A percentile compares a stretch with the other conserved stretches of the same genome.
Conservation (phyloP, 1,140 invertebrate genomes). For the Hylaeus anthracinus region DNA sequence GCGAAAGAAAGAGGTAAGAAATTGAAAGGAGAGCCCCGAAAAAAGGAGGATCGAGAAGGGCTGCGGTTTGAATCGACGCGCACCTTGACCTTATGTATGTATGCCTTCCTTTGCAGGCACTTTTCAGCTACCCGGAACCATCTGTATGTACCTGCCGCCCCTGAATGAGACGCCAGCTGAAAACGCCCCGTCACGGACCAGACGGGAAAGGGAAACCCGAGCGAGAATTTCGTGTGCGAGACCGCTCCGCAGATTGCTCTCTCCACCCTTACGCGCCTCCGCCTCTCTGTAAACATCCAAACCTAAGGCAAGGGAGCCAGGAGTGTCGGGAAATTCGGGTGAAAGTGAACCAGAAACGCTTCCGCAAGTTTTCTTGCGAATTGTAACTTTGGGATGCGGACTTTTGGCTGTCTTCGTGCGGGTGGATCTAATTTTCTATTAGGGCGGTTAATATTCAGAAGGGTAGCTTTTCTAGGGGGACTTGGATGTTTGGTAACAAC, state of each 20-base stretch:
- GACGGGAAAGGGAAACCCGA: neutral
- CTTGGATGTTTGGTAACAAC: too few species aligned
- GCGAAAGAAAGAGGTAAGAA: neutral
- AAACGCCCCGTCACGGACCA: conserved; percentile 17
- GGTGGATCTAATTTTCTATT: too few species aligned
- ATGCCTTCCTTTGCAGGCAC: conserved; percentile 45
- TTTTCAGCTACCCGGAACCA: conserved; percentile 50
- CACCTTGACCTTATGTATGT: conserved; percentile 63
- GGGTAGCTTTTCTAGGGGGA: too few species aligned
- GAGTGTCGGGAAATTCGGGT: too few species aligned
- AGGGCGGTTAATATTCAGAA: too few species aligned
- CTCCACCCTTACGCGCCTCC: neutral
- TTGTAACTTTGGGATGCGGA: too few species aligned
- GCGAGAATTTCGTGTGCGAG: neutral
- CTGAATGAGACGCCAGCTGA: conserved; percentile 2
- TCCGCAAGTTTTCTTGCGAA: too few species aligned
- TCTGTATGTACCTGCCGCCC: conserved; percentile 23
- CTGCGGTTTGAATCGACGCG: conserved; percentile 57
- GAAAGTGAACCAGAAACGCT: too few species aligned
- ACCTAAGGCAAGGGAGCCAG: neutral
- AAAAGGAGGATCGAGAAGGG: conserved; percentile 27
- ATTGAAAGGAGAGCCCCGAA: conserved; percentile 9
- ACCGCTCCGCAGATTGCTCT: neutral
- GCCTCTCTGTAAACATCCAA: neutral
- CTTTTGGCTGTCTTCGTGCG: too few species aligned